These are phyloP conservation scores for Monodelphis domestica DNA, from an alignment of 2,797 vertebrate species.

Conservation along the genomic window DNA sequence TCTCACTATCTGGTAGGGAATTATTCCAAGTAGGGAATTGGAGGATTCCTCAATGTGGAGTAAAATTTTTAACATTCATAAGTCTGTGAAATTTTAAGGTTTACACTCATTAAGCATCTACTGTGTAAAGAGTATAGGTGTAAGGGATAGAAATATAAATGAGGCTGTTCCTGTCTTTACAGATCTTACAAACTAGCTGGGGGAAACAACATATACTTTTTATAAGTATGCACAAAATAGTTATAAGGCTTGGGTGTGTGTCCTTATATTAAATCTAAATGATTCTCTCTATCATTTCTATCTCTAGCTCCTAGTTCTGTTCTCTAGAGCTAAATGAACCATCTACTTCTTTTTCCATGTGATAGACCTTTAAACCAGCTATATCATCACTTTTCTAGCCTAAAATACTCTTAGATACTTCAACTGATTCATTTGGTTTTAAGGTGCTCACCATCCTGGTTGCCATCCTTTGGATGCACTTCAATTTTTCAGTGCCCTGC, in stretches of 20 bases:
- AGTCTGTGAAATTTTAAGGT: too few species aligned
- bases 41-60: too few species aligned
- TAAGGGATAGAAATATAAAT: not conserved
- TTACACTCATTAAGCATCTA: not conserved
- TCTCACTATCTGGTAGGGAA: too few species aligned
- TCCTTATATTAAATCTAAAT: not conserved
- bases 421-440: not conserved
- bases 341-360: not conserved
- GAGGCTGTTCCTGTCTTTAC: not conserved
- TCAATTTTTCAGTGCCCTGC: not conserved
- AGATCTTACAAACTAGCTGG: not conserved
- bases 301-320: not conserved
- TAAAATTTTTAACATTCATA: too few species aligned
- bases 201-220: not conserved
- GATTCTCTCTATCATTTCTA: not conserved
- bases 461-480: not conserved
- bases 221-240: not conserved
- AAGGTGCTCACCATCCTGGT: not conserved
- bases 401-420: not conserved
- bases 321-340: not conserved
- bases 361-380: not conserved
- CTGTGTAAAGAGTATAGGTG: not conserved
- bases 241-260: not conserved
- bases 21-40: too few species aligned
- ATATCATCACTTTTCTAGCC: not conserved